These are phyloP conservation scores for Enhydra lutris DNA, from an alignment of 2,113 vertebrate genomes.

Conservation along the genomic window DNA sequence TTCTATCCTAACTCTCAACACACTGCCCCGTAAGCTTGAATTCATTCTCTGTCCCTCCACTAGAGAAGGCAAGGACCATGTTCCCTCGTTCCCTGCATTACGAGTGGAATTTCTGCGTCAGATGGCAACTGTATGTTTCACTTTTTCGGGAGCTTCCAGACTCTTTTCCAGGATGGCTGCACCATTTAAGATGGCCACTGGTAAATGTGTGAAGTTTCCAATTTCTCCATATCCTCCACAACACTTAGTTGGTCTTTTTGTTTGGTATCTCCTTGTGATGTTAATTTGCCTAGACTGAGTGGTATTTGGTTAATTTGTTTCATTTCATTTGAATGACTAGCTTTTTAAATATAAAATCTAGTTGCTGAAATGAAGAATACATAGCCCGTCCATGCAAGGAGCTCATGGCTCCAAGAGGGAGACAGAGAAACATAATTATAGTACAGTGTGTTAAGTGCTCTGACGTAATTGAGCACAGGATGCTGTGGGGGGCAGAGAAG, in stretches of 20 bases:
- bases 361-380: conserved; percentile 20
- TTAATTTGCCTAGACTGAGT: background rate
- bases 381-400: background rate
- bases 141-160: background rate
- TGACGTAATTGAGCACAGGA: background rate
- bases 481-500: background rate
- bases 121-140: background rate
- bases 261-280: background rate
- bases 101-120: background rate
- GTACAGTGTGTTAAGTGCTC: background rate
- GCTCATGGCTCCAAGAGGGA: background rate
- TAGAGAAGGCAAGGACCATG: background rate
- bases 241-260: background rate
- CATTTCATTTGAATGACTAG: background rate
- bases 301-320: conserved; percentile 33
- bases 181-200: background rate
- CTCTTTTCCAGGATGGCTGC: background rate
- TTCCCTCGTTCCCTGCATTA: background rate
- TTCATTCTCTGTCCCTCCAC: background rate
- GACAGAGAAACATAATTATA: background rate
- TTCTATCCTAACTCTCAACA: background rate
- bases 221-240: background rate
- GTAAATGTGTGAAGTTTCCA: background rate
- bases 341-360: conserved; percentile 1
- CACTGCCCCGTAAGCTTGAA: background rate